Base-by-base conservation (phyloP, 2,888 invertebrate genomes). In the Heterodera filipjevi region DNA sequence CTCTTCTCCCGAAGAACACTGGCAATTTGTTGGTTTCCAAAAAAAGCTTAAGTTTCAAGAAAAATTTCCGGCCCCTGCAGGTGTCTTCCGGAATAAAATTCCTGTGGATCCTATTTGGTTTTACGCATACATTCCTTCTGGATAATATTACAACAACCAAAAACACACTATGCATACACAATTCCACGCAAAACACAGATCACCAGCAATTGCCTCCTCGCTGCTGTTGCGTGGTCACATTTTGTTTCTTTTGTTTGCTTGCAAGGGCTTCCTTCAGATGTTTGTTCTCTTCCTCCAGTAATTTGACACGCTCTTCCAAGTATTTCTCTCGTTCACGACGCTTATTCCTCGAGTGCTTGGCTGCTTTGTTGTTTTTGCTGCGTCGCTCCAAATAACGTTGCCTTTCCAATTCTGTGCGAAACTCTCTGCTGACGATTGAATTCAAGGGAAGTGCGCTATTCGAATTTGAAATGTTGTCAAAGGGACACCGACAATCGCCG, bases 331-430 rank as follows among this genome's bases (percentile, higher is more conserved):
- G 78, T 30, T 82, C 76, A 49, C 82, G 82, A 32, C 85, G 68
- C 27, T 81, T 73, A 44, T 70, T 49, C 27, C 86, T 75, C n/a
- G 84, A 84, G 76, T 83, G 84, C 77, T 84, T 84, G 22, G 86
- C 86, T n/a, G 86, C 86, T 68, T 82, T 81, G 76, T 86, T 86
- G 78, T 86, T 86, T 70, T 82, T 80, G 8, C 27, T 59, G 46
- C 86, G 77, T 46, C 83, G 81, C 78, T 82, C 82, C 68, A 73
- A 73, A 66, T 85, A 84, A 35, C 83, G 83, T 32, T 71, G 39
- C 32, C 53, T 59, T 59, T 82, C 82, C 44, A 68, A 27, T 39
- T 75, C 75, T 35, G 75, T 59, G 44, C 33, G 30, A 39, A 75
- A 75, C 68, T 64, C 75, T 49, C 35, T 73, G 59, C 27, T 59